phyloP scores from a whole-genome alignment of 2,888 invertebrate species.

The Lycaena phlaeas region DNA sequence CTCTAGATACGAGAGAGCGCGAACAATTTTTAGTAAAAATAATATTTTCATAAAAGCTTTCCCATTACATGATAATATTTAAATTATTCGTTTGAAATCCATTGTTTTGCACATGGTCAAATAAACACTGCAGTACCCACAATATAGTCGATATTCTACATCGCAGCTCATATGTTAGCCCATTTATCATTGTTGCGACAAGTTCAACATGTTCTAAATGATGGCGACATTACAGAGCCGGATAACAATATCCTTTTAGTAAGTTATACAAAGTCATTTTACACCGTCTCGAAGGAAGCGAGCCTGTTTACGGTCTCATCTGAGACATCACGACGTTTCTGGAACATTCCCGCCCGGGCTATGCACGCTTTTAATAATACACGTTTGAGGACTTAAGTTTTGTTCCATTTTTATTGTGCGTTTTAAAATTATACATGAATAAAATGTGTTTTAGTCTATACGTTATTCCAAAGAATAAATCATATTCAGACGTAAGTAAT shows the following conservation, averaged over 20 bases:
- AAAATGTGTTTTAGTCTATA: too few relatives aligned
- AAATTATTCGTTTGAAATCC: too few relatives aligned
- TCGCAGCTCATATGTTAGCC: background rate
- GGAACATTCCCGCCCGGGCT: background rate
- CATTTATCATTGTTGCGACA: conserved; percentile 2
- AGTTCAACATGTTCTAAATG: conserved; percentile 7
- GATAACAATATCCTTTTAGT: conserved; percentile 7
- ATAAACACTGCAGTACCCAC: too few relatives aligned
- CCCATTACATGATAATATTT: too few relatives aligned
- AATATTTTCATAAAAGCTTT: conserved; percentile 1
- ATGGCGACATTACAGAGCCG: background rate
- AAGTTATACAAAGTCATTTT: conserved; percentile 4
- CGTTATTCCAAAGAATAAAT: too few relatives aligned
- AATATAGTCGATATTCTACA: background rate
- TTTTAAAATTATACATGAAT: too few relatives aligned
- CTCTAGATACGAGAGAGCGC: too few relatives aligned
- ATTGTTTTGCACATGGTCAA: too few relatives aligned
- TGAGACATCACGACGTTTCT: background rate
- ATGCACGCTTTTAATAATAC: conserved; percentile 1
- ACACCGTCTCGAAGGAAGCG: conserved; percentile 5
- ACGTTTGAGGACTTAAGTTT: background rate
- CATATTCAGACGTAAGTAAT: too few relatives aligned
- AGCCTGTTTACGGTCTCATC: background rate
- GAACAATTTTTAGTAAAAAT: background rate
- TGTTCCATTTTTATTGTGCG: background rate